These are phyloP conservation scores for Cheumatopsyche charites DNA, from an alignment of 1,140 invertebrate species.

Conservation along the genomic window DNA sequence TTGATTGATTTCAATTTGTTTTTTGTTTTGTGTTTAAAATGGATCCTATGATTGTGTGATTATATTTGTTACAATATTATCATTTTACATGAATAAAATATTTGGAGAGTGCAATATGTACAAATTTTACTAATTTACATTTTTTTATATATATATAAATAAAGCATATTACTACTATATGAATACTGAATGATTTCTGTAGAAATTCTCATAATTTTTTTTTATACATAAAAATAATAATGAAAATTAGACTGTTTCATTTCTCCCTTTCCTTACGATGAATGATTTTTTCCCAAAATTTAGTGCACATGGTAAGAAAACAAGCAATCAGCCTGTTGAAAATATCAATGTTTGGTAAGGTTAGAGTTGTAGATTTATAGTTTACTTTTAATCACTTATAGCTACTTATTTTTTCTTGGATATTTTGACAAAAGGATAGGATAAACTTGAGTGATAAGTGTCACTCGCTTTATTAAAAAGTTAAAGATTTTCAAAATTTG, in stretches of 20 bases:
- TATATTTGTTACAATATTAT: conserved; percentile 45
- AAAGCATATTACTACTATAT: conserved; percentile 49
- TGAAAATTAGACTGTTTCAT: conserved; percentile 40
- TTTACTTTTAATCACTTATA: too few species aligned
- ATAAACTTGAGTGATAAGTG: too few species aligned
- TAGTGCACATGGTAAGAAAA: too few species aligned
- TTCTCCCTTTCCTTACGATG: conserved; percentile 27
- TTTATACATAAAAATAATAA: conserved; percentile 50
- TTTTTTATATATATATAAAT: conserved; percentile 54
- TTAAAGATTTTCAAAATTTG: not conserved
- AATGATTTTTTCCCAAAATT: too few species aligned
- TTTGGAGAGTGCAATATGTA: conserved; percentile 61
- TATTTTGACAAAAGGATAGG: too few species aligned
- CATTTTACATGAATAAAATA: conserved; percentile 49
- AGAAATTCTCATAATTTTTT: conserved; percentile 50
- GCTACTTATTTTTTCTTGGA: too few species aligned
- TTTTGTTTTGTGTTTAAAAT: conserved; percentile 35
- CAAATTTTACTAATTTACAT: conserved; percentile 60
- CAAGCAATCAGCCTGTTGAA: too few species aligned
- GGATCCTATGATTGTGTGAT: conserved; percentile 44
- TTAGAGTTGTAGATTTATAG: too few species aligned
- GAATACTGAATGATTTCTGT: conserved; percentile 49
- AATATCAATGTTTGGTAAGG: too few species aligned
- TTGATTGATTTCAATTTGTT: conserved; percentile 28
- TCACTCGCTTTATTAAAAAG: too few species aligned